Conservation (phyloP, 2,113 vertebrate species). For the Chinchilla lanigera region DNA sequence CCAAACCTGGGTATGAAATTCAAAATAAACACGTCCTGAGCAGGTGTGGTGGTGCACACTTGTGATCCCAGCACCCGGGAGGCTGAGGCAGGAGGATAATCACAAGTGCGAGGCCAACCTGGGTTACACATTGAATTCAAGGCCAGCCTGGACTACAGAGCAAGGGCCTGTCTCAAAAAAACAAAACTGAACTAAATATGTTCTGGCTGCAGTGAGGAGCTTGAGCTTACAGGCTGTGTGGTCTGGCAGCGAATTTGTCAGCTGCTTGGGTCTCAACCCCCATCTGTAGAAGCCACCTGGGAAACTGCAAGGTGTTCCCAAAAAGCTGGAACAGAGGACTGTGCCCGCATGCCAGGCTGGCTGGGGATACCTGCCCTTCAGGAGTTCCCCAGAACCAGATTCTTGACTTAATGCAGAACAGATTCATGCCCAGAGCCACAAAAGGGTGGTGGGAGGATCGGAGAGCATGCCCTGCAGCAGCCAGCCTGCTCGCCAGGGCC, state of each 20-base stretch:
- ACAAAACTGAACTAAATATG: neutral
- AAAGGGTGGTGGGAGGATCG: neutral
- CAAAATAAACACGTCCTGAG: neutral
- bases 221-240: neutral
- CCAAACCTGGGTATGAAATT: neutral
- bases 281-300: neutral
- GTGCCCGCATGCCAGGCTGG: neutral
- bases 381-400: neutral
- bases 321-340: neutral
- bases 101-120: neutral
- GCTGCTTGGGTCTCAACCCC: neutral
- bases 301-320: neutral
- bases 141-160: neutral
- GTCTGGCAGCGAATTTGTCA: neutral
- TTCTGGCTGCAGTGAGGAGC: neutral
- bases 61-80: neutral
- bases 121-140: no score
- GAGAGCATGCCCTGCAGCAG: neutral
- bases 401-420: neutral
- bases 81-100: neutral
- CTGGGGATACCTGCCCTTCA: neutral
- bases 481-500: neutral
- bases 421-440: neutral
- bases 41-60: neutral
- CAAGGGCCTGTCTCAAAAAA: neutral